A percentile compares a stretch with the other conserved stretches of the same genome.
Conservation (phyloP, 2,888 invertebrate species). For the Apeira syringaria region DNA sequence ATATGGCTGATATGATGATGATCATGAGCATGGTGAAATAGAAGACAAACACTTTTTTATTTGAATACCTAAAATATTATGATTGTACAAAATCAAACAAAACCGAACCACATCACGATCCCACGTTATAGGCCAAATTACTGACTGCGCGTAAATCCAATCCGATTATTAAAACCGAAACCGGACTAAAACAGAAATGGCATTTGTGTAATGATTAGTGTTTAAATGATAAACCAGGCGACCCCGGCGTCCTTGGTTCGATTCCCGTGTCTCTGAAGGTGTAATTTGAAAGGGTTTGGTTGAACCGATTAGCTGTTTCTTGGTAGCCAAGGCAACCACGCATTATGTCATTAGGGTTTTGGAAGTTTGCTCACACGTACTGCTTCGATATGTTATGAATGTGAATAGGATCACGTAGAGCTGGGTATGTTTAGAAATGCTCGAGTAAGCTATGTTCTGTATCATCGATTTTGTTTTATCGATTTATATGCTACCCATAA, state of each 20-base stretch:
- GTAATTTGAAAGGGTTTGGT: constrained; percentile 77
- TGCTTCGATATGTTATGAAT: constrained; percentile 38
- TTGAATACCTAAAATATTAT: no score
- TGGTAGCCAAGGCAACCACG: constrained; percentile 66
- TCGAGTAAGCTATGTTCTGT: no score
- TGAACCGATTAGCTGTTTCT: constrained; percentile 79
- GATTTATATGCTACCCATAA: no score
- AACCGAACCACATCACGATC: constrained; percentile 44
- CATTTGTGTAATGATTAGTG: constrained; percentile 78
- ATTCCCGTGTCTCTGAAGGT: constrained; percentile 79
- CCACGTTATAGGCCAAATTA: constrained; percentile 63
- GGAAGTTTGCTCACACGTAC: constrained; percentile 43
- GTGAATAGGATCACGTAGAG: neutral
- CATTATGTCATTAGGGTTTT: constrained; percentile 75
- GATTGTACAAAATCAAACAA: constrained; percentile 32
- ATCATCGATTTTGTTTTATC: no score
- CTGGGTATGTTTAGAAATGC: no score
- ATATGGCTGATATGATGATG: no score
- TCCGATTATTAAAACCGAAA: constrained; percentile 65
- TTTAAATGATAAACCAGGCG: constrained; percentile 77
- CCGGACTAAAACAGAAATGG: constrained; percentile 72
- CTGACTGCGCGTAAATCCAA: constrained; percentile 54
- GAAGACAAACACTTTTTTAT: no score
- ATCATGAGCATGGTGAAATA: no score
- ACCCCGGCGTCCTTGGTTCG: constrained; percentile 78